phyloP scores from a whole-genome alignment of 1,140 invertebrate species.

The Lordiphosa collinella region DNA sequence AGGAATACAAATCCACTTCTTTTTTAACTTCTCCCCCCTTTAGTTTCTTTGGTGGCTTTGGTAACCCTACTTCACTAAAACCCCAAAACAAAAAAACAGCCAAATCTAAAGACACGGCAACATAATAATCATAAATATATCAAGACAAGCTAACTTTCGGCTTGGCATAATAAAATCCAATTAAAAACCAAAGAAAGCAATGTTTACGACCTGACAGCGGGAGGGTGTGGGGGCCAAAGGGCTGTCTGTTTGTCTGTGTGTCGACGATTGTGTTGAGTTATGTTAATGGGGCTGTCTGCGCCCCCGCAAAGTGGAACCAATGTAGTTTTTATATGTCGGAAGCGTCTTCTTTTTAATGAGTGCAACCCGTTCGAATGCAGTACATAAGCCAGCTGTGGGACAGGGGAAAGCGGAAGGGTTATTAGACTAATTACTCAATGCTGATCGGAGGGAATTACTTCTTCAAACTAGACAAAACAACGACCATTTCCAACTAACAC shows the following conservation, averaged over 20 bases:
- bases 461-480: conserved; percentile 4
- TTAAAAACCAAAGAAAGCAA: conserved; percentile 76
- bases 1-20: background rate
- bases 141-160: conserved; percentile 64
- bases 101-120: conserved; percentile 49
- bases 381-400: too few relatives aligned
- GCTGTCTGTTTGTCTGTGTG: conserved; percentile 27
- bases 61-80: conserved; percentile 36
- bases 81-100: conserved; percentile 18
- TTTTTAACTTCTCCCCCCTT: background rate
- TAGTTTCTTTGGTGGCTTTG: conserved; percentile 7
- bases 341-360: conserved; percentile 19
- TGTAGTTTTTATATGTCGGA: conserved; percentile 13
- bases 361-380: too few relatives aligned
- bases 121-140: conserved; percentile 77
- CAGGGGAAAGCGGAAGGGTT: background rate
- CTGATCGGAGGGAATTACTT: background rate
- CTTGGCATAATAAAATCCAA: conserved; percentile 74
- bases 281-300: conserved; percentile 65
- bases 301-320: conserved; percentile 53
- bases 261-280: conserved; percentile 58
- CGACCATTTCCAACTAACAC: conserved; percentile 42
- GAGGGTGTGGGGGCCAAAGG: conserved; percentile 35
- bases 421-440: conserved; percentile 10
- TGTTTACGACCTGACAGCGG: conserved; percentile 67